These are phyloP conservation scores for Gobio gobio DNA, from an alignment of 2,113 vertebrate species.

Conservation along the genomic window DNA sequence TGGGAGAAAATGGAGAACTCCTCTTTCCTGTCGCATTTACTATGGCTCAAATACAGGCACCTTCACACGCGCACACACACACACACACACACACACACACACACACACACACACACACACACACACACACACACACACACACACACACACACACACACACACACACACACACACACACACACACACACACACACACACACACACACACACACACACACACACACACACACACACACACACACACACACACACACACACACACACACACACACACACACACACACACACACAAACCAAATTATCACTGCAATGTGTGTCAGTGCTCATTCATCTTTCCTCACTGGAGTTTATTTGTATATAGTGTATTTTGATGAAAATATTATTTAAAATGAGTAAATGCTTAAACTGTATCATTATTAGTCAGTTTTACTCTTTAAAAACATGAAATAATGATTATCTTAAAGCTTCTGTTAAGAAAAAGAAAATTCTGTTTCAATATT, in stretches of 20 bases:
- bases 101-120: neutral
- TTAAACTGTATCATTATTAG: neutral
- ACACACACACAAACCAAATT: slow-evolving; percentile 4
- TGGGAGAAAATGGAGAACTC: slow-evolving; percentile 29
- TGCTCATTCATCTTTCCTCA: neutral
- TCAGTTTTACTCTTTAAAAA: too few relatives aligned
- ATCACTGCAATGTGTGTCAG: neutral
- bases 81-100: slow-evolving; percentile 20
- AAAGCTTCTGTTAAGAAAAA: too few relatives aligned
- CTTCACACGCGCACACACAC: neutral
- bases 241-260: slow-evolving; percentile 5
- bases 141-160: slow-evolving; percentile 6
- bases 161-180: slow-evolving; percentile 23
- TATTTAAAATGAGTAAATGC: neutral
- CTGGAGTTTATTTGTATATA: neutral
- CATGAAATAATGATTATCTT: too few relatives aligned
- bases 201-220: neutral
- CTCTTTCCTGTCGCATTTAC: slow-evolving; percentile 21
- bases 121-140: slow-evolving; percentile 27
- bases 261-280: slow-evolving; percentile 10
- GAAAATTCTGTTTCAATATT: too few relatives aligned
- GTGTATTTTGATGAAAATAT: neutral
- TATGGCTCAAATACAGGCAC: neutral
- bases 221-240: slow-evolving; percentile 19
- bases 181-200: slow-evolving; percentile 9